Base-by-base conservation (phyloP, 2,113 vertebrate species). In the Poeciliopsis prolifica region DNA sequence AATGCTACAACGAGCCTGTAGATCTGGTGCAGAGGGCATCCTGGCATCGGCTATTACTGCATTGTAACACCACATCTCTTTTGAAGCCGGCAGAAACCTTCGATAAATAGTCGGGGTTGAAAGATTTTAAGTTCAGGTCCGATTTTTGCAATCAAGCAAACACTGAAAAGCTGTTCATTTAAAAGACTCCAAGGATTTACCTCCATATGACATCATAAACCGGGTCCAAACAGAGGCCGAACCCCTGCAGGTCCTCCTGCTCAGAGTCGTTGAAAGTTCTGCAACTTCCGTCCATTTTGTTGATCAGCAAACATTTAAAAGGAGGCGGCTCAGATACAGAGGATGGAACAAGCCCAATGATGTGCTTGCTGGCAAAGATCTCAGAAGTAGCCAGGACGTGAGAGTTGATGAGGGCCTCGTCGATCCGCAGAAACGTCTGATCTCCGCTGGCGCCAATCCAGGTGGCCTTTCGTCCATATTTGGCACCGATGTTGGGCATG, bases 121-220 rank as follows among this genome's bases (percentile, higher is more conserved):
- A 5, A 68, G 15, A 51, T 48, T 30, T 44, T 42, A 2, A 6
- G 35, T 24, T 4, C 10, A 33, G 22, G 7, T 11, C 4, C 14
- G 22, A 11, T 15, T 19, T 4, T 48, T 68, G 3, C 26, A 9
- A 29, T 42, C 10, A 14, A 58, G 17, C 19, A 58, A 58, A 58
- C 2, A 24, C 8, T n/a, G 6, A 31, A 0, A 51, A 31, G 3
- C 33, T 44, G 5, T 29, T 19, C 11, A 22, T 30, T 68, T 48
- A 14, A 0, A n/a, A 28, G 30, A 24, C 8, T 62, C 31, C 15
- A 30, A 54, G 26, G 17, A 78, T 94, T 93, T 92, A 97, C 98
- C 98, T 98, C 98, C 98, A 99, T 90, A 99, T 96, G 89, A 99
- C 98, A 91, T 99, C 98, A 93, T 99, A 98, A 66, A 99, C 97